Evolutionary conservation across 92 coral and sea anemone species (phyloP).

Genomic region (Galaxea fascicularis): DNA sequence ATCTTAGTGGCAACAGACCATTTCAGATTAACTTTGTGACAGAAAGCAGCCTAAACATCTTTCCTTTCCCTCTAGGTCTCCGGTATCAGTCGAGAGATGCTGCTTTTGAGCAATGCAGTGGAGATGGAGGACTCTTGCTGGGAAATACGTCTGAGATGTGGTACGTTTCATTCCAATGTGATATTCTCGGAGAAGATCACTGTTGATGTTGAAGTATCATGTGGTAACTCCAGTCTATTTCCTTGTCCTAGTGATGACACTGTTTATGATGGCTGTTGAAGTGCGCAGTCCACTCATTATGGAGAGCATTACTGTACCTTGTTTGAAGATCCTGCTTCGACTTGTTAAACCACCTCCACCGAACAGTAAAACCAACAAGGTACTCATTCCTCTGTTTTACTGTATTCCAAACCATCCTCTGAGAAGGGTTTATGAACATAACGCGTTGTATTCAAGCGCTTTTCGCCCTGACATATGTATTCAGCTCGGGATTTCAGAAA

Average conservation of each 20-base stretch:
- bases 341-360: constrained; percentile 94
- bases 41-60: neutral
- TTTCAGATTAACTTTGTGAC: too few relatives aligned
- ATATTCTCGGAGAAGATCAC: too few relatives aligned
- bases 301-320: constrained; percentile 94
- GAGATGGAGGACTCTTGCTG: constrained; percentile 97
- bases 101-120: constrained; percentile 88
- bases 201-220: neutral
- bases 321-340: constrained; percentile 91
- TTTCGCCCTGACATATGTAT: too few relatives aligned
- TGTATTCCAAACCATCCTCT: neutral
- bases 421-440: neutral
- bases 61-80: constrained; percentile 69
- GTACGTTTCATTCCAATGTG: constrained; percentile 41
- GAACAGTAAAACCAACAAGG: constrained; percentile 92
- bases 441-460: too few relatives aligned
- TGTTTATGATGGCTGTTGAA: constrained; percentile 94
- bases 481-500: too few relatives aligned
- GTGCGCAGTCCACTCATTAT: constrained; percentile 93
- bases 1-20: too few relatives aligned
- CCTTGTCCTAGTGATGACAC: constrained; percentile 75
- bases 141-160: constrained; percentile 96
- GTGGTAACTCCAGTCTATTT: neutral
- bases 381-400: neutral
- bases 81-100: constrained; percentile 96